phyloP scores from a whole-genome alignment of 2,113 vertebrate species.

The Oryzias celebensis region DNA sequence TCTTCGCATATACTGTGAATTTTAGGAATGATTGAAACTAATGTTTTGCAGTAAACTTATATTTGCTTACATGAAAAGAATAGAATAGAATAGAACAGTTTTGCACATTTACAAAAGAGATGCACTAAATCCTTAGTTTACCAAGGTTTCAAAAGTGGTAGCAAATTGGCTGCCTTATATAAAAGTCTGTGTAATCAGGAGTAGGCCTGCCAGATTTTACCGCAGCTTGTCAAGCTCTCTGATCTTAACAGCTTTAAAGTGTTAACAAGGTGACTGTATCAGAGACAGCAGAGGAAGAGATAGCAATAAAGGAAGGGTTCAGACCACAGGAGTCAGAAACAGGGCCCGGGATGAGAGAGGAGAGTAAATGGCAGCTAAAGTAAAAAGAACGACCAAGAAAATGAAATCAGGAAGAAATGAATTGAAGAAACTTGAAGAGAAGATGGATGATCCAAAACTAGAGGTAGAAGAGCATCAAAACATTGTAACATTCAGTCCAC shows the following conservation, averaged over 20 bases:
- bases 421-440: slow-evolving; percentile 1
- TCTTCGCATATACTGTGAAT: no score
- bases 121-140: slow-evolving; percentile 39
- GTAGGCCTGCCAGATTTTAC: slow-evolving; percentile 56
- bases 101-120: slow-evolving; percentile 29
- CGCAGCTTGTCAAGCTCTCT: slow-evolving; percentile 66
- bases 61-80: not conserved
- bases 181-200: slow-evolving; percentile 71
- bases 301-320: slow-evolving; percentile 35
- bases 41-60: no score
- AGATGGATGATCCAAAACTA: not conserved
- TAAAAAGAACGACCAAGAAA: not conserved
- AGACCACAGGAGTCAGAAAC: slow-evolving; percentile 17
- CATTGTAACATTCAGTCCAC: not conserved
- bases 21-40: no score
- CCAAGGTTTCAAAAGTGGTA: slow-evolving; percentile 54
- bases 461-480: not conserved
- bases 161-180: slow-evolving; percentile 70
- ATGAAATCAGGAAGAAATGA: slow-evolving; percentile 5
- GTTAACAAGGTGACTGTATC: slow-evolving; percentile 70
- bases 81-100: slow-evolving; percentile 1
- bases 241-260: slow-evolving; percentile 73
- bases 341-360: slow-evolving; percentile 8
- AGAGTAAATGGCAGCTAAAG: slow-evolving; percentile 15
- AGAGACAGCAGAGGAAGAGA: slow-evolving; percentile 46